phyloP scores from a whole-genome alignment of 2,888 invertebrate species.

The Thecophora atra region DNA sequence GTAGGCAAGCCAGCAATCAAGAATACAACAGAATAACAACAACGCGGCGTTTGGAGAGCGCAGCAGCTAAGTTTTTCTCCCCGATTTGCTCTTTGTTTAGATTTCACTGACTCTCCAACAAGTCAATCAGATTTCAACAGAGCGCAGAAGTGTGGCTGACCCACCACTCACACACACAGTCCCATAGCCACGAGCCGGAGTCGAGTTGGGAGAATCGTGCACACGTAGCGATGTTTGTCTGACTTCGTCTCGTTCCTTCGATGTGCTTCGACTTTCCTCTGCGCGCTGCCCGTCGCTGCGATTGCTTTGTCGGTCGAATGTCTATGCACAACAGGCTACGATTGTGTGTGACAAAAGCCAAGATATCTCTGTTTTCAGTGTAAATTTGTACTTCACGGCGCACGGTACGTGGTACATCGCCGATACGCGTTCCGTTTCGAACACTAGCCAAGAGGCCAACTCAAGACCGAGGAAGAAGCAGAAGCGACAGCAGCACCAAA shows the following conservation, averaged over 20 bases:
- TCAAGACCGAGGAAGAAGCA: slow-evolving; percentile 18
- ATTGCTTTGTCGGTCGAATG: slow-evolving; percentile 10
- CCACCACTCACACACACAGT: slow-evolving; percentile 16
- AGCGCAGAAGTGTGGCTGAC: slow-evolving; percentile 6
- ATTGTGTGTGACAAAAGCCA: slow-evolving; percentile 50
- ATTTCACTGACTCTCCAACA: neutral
- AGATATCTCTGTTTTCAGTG: slow-evolving; percentile 62
- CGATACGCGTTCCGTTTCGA: slow-evolving; percentile 24
- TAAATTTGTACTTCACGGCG: slow-evolving; percentile 66
- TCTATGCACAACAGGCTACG: slow-evolving; percentile 39
- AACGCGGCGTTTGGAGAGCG: slow-evolving; percentile 9
- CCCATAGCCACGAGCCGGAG: slow-evolving; percentile 28
- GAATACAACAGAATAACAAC: neutral
- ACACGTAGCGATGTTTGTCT: neutral
- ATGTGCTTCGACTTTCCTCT: slow-evolving; percentile 22
- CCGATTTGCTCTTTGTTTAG: neutral
- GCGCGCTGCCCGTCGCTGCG: slow-evolving; percentile 26
- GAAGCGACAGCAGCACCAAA: neutral
- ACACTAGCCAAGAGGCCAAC: neutral
- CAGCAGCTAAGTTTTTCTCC: slow-evolving; percentile 1
- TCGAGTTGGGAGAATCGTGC: neutral
- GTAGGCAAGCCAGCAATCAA: slow-evolving; percentile 9
- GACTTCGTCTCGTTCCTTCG: slow-evolving; percentile 44
- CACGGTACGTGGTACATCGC: slow-evolving; percentile 53
- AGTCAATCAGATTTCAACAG: neutral